These are phyloP conservation scores for Aporrectodea caliginosa DNA, from an alignment of 1,140 invertebrate species.

Conservation along the genomic window DNA sequence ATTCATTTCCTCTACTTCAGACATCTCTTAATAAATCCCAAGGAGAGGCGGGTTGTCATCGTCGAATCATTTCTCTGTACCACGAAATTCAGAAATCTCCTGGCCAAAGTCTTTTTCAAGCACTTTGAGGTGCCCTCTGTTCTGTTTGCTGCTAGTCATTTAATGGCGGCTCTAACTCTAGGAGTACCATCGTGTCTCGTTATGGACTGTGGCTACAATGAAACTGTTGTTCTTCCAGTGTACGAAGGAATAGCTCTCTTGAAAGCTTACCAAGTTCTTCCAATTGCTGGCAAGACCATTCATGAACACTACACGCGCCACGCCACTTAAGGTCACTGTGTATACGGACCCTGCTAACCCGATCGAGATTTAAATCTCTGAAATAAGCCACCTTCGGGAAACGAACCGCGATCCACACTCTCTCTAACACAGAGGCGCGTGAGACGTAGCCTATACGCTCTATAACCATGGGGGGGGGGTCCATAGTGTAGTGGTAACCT, in stretches of 20 bases:
- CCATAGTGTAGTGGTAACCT: too few species aligned
- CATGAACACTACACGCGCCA: too few species aligned
- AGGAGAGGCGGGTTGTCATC: constrained; percentile 83
- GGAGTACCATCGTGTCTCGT: constrained; percentile 74
- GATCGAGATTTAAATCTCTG: too few species aligned
- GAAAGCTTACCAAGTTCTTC: constrained; percentile 72
- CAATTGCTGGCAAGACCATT: constrained; percentile 62
- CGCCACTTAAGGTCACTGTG: too few species aligned
- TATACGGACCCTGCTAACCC: too few species aligned
- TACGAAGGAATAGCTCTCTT: constrained; percentile 79
- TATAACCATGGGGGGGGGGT: too few species aligned
- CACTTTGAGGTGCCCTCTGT: constrained; percentile 83
- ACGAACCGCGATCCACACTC: too few species aligned
- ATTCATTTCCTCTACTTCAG: constrained; percentile 83
- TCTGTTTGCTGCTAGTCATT: constrained; percentile 72
- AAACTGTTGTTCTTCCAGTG: constrained; percentile 75
- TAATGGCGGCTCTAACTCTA: constrained; percentile 73
- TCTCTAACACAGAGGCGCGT: too few species aligned
- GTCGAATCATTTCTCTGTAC: constrained; percentile 83
- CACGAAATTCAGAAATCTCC: constrained; percentile 73
- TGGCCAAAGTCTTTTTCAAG: constrained; percentile 84
- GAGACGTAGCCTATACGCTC: too few species aligned
- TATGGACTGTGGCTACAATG: constrained; percentile 79
- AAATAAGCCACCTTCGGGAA: too few species aligned
- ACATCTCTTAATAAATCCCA: constrained; percentile 82